Evolutionary conservation across 2,888 invertebrate species (phyloP).

Genomic region (Torymus aiolomorphi): DNA sequence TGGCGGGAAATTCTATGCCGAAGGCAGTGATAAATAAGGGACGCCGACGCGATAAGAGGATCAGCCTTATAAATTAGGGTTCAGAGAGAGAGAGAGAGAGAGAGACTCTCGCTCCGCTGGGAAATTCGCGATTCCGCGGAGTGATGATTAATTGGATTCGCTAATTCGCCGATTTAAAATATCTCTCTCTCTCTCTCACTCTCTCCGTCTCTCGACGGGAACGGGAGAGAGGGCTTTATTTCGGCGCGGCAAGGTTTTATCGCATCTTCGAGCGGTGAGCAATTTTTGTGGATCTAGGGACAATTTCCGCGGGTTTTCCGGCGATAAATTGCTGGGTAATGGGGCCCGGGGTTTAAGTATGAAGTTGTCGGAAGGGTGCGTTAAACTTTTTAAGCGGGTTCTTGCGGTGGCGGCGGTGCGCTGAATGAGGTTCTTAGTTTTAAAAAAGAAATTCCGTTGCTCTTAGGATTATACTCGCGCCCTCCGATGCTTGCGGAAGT

Average conservation of each 20-base stretch:
- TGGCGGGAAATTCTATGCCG: constrained; percentile 45
- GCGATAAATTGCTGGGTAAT: not conserved
- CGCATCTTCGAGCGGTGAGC: not conserved
- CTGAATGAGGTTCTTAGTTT: too few relatives aligned
- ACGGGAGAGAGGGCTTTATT: constrained; percentile 11
- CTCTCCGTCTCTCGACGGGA: constrained; percentile 11
- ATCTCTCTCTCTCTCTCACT: constrained; percentile 36
- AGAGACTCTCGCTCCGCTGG: constrained; percentile 16
- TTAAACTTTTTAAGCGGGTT: not conserved
- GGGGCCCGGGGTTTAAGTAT: not conserved
- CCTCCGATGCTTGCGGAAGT: too few relatives aligned
- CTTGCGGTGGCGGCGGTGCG: not conserved
- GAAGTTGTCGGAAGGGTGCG: too few relatives aligned
- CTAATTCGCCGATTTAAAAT: constrained; percentile 57
- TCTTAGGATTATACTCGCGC: too few relatives aligned
- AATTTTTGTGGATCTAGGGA: constrained; percentile 3
- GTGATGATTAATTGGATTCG: constrained; percentile 55
- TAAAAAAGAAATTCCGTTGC: too few relatives aligned
- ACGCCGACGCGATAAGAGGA: constrained; percentile 56
- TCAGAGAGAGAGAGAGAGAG: constrained; percentile 3
- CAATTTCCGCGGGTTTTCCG: not conserved
- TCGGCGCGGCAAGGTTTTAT: not conserved
- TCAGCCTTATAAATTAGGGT: constrained; percentile 59
- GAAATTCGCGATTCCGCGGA: constrained; percentile 46
- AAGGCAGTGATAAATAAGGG: constrained; percentile 56